A percentile compares a stretch with the other conserved stretches of the same genome.
These are phyloP conservation scores for Chamaedrilus cognettii DNA, from an alignment of 2,888 invertebrate genomes.

Conservation along the genomic window DNA sequence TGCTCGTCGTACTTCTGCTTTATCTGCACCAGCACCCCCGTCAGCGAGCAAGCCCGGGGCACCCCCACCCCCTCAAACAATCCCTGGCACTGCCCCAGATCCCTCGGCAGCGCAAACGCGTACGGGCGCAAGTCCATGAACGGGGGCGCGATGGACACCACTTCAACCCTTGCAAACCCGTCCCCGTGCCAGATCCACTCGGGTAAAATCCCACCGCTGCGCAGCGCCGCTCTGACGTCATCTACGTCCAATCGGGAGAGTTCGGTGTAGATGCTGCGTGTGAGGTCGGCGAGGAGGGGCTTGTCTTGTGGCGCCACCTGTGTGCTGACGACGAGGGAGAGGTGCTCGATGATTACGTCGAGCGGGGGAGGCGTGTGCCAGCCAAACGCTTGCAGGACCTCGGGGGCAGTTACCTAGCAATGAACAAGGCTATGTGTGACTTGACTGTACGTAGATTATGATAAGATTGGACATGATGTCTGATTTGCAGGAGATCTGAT, in stretches of 20 bases:
- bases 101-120: constrained; percentile 36
- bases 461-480: too few species aligned
- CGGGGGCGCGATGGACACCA: constrained; percentile 28
- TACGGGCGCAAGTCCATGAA: constrained; percentile 41
- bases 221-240: constrained; percentile 7
- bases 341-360: constrained; percentile 28
- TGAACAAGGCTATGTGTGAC: too few species aligned
- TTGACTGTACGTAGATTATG: too few species aligned
- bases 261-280: constrained; percentile 20
- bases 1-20: constrained; percentile 29
- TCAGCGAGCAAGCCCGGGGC: constrained; percentile 23
- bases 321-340: constrained; percentile 30
- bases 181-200: constrained; percentile 44
- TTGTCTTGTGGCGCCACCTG: constrained; percentile 25
- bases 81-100: constrained; percentile 26
- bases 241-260: constrained; percentile 15
- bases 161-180: constrained; percentile 35
- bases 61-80: constrained; percentile 34
- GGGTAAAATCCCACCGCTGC: constrained; percentile 3
- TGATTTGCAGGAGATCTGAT: too few species aligned
- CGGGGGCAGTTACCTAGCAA: too few species aligned
- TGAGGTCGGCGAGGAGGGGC: constrained; percentile 32
- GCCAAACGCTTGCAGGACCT: constrained; percentile 25
- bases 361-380: constrained; percentile 30
- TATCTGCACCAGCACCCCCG: constrained; percentile 32